Evolutionary conservation across 2,113 vertebrate species (phyloP).

Genomic region (Bubo bubo): DNA sequence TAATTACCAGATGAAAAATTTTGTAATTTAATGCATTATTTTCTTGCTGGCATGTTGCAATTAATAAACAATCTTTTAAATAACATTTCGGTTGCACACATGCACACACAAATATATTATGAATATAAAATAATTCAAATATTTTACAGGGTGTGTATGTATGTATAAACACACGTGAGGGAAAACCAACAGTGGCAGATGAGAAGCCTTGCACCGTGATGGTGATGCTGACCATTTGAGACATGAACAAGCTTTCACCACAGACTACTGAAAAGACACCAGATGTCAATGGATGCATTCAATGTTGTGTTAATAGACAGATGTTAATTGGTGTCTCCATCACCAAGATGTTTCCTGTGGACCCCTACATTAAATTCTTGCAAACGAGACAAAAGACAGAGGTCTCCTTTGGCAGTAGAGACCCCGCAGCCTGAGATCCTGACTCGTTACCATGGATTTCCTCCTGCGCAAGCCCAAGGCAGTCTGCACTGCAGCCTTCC

Average conservation of each 20-base stretch:
- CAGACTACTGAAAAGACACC: background rate
- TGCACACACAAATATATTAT: background rate
- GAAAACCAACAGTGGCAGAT: background rate
- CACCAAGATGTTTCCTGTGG: background rate
- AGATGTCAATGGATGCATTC: background rate
- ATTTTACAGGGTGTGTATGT: background rate
- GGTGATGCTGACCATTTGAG: background rate
- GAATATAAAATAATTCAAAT: background rate
- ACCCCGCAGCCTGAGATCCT: background rate
- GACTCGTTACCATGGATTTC: background rate
- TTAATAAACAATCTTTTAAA: background rate
- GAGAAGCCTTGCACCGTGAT: background rate
- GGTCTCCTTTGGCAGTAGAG: background rate
- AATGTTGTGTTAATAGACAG: background rate
- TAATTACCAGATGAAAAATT: background rate
- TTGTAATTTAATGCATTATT: background rate
- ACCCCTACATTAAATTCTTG: background rate
- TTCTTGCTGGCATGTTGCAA: background rate
- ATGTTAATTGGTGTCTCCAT: background rate
- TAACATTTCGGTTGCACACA: background rate
- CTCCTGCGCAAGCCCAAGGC: background rate
- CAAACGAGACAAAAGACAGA: background rate
- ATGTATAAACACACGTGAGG: background rate
- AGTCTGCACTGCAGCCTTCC: background rate
- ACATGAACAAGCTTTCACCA: background rate